Evolutionary conservation across 2,888 invertebrate species (phyloP).

Genomic region (Phengaris alcon): DNA sequence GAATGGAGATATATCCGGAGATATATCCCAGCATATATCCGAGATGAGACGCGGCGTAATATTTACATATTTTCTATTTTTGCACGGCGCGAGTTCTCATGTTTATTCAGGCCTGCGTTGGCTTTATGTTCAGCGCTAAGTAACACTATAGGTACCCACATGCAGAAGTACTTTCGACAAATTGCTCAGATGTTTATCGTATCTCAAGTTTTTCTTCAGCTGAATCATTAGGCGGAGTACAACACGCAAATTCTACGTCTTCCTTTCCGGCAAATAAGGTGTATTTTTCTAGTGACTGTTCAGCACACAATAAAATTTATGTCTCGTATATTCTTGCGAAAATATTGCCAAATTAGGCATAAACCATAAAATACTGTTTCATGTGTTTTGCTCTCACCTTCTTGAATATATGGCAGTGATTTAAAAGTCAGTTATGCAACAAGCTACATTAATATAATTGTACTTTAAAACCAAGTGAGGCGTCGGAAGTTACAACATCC

Average conservation of each 20-base stretch:
- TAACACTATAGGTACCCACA: neutral
- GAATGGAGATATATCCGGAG: neutral
- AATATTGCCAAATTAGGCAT: no score
- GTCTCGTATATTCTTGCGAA: no score
- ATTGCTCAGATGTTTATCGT: slow-evolving; percentile 8
- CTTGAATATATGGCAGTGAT: no score
- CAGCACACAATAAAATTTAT: no score
- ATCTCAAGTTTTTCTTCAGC: neutral
- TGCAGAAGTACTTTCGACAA: slow-evolving; percentile 3
- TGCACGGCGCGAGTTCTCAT: slow-evolving; percentile 2
- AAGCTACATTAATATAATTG: no score
- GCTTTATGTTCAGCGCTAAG: slow-evolving; percentile 1
- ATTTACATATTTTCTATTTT: slow-evolving; percentile 27
- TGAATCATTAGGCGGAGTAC: neutral
- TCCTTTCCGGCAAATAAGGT: no score
- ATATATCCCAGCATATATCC: neutral
- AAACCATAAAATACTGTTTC: no score
- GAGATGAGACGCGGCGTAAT: neutral
- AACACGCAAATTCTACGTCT: neutral
- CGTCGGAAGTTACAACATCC: no score
- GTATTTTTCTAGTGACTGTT: no score
- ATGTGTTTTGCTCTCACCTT: no score
- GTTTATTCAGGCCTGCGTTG: slow-evolving; percentile 17
- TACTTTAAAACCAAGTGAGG: no score
- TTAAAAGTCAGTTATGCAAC: no score